Conservation (phyloP, 2,888 invertebrate species). For the Matsumyia berberina region DNA sequence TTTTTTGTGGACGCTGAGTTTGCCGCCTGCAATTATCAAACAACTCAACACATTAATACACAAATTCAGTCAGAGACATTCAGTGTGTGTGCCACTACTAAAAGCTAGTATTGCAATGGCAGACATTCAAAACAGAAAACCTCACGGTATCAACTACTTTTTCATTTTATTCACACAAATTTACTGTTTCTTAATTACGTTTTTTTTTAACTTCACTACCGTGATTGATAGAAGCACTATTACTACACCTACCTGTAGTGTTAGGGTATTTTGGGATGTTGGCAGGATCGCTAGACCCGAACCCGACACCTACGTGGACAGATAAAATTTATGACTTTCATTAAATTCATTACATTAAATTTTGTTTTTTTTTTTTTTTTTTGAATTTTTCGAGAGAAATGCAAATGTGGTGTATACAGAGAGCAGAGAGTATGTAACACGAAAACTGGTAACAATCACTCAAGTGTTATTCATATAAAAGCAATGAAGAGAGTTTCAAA, state of each 20-base stretch:
- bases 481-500: background rate
- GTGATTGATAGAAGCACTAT: slow-evolving; percentile 16
- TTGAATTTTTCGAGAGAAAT: slow-evolving; percentile 20
- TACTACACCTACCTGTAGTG: slow-evolving; percentile 78
- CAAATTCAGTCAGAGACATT: background rate
- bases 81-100: slow-evolving; percentile 21
- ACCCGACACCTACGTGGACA: slow-evolving; percentile 78
- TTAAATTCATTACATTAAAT: slow-evolving; percentile 37
- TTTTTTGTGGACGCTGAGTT: slow-evolving; percentile 80
- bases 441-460: slow-evolving; percentile 8
- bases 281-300: slow-evolving; percentile 79
- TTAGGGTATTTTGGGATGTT: slow-evolving; percentile 78
- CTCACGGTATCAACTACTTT: slow-evolving; percentile 27
- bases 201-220: slow-evolving; percentile 18
- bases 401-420: slow-evolving; percentile 10
- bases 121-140: slow-evolving; percentile 24
- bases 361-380: slow-evolving; percentile 44
- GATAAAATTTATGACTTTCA: slow-evolving; percentile 68
- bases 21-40: slow-evolving; percentile 60
- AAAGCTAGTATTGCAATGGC: slow-evolving; percentile 36
- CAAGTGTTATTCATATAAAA: slow-evolving; percentile 11
- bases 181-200: too few relatives aligned
- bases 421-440: background rate
- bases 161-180: slow-evolving; percentile 22
- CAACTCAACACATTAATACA: background rate